Conservation (phyloP, 2,888 invertebrate genomes). For the Iphiclides podalirius region DNA sequence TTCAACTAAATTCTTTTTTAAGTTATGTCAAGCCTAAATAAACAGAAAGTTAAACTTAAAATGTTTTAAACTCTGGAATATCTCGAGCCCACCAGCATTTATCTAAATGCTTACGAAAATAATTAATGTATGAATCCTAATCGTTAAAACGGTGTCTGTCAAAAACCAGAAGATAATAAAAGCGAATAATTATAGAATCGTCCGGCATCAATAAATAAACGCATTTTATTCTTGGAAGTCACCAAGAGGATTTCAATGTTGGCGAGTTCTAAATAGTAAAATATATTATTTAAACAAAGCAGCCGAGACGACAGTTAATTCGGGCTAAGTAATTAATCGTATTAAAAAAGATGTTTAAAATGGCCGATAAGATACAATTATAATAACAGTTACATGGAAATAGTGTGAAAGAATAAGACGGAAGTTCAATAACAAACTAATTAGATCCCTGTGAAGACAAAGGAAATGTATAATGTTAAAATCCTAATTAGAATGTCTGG, state of each 20-base stretch:
- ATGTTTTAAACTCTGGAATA: too few relatives aligned
- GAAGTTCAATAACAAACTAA: neutral
- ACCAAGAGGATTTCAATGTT: neutral
- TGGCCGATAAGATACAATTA: neutral
- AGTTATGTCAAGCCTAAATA: too few relatives aligned
- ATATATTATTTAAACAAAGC: neutral
- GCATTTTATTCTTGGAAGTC: neutral
- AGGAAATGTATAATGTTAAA: neutral
- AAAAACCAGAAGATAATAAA: neutral
- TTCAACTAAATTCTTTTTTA: too few relatives aligned
- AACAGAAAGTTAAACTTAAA: too few relatives aligned
- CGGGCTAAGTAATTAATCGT: too few relatives aligned
- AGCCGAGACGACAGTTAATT: neutral
- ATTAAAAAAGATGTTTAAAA: too few relatives aligned
- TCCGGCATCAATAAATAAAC: neutral
- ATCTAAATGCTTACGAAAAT: too few relatives aligned
- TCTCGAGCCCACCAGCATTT: too few relatives aligned
- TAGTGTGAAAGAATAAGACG: neutral
- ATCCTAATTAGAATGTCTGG: too few relatives aligned
- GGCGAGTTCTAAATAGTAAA: neutral
- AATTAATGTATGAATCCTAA: too few relatives aligned
- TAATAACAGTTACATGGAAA: neutral
- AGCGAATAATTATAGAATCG: neutral
- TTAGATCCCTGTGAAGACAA: neutral
- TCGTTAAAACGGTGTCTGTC: neutral